These are phyloP conservation scores for Idaea straminata DNA, from an alignment of 2,888 invertebrate genomes.

Conservation along the genomic window DNA sequence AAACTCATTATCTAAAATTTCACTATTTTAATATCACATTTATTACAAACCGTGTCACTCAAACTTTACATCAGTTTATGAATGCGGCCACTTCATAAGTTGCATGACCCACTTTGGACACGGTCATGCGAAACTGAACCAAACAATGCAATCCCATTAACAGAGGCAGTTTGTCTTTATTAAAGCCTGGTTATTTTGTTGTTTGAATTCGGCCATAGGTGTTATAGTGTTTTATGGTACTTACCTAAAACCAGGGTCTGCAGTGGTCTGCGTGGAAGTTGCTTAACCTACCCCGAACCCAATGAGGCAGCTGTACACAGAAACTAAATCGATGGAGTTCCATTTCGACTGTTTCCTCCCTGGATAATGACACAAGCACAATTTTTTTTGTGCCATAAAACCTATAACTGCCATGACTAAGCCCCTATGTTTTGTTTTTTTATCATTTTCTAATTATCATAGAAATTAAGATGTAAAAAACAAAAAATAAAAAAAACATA, in stretches of 20 bases:
- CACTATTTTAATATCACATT: not conserved
- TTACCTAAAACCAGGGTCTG: not conserved
- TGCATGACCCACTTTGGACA: constrained; percentile 36
- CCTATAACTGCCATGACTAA: no score
- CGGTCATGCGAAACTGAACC: constrained; percentile 42
- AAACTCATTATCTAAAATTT: not conserved
- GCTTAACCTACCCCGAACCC: no score
- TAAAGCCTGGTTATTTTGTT: constrained; percentile 35
- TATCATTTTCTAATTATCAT: no score
- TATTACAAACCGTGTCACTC: not conserved
- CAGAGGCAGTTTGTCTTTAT: constrained; percentile 48
- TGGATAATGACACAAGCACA: no score
- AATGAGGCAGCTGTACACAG: no score
- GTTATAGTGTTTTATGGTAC: not conserved
- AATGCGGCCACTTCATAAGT: not conserved
- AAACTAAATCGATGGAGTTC: no score
- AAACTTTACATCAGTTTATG: not conserved
- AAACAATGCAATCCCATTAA: constrained; percentile 52
- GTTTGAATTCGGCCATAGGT: constrained; percentile 30
- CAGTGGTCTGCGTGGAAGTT: no score
- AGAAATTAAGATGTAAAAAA: no score
- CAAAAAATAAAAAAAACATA: no score
- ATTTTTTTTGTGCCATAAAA: no score
- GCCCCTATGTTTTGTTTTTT: no score
- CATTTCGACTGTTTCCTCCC: no score